Conservation (phyloP, 1,140 invertebrate species). For the Cheumatopsyche charites region DNA sequence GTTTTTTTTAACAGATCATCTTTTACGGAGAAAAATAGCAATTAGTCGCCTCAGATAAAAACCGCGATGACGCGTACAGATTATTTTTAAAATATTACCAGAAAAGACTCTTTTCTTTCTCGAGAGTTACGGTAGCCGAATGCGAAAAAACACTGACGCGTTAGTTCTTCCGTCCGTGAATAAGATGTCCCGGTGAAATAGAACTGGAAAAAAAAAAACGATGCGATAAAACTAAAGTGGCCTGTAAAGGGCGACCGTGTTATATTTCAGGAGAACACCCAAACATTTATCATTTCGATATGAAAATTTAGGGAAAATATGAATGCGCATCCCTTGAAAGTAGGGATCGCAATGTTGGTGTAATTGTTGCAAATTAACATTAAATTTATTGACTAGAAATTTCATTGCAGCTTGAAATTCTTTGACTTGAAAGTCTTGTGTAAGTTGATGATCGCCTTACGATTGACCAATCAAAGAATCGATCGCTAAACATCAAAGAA, state of each 20-base stretch:
- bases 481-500: too few relatives aligned
- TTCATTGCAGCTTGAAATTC: too few relatives aligned
- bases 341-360: too few relatives aligned
- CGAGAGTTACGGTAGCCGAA: too few relatives aligned
- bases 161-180: neutral
- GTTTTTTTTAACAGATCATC: neutral
- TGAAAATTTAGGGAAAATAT: neutral
- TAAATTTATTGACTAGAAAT: too few relatives aligned
- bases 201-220: neutral
- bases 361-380: too few relatives aligned
- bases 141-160: too few relatives aligned
- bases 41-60: neutral
- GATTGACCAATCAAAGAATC: too few relatives aligned
- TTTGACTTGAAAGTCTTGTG: too few relatives aligned
- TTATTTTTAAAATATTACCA: neutral
- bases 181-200: slow-evolving; percentile 4
- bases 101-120: too few relatives aligned
- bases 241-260: slow-evolving; percentile 13
- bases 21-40: neutral
- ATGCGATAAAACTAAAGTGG: slow-evolving; percentile 20
- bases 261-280: slow-evolving; percentile 19
- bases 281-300: slow-evolving; percentile 13
- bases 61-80: neutral
- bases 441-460: too few relatives aligned
- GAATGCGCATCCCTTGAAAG: neutral